Base-by-base conservation (phyloP, 2,888 invertebrate species). In the Zygogramma bicolorata region DNA sequence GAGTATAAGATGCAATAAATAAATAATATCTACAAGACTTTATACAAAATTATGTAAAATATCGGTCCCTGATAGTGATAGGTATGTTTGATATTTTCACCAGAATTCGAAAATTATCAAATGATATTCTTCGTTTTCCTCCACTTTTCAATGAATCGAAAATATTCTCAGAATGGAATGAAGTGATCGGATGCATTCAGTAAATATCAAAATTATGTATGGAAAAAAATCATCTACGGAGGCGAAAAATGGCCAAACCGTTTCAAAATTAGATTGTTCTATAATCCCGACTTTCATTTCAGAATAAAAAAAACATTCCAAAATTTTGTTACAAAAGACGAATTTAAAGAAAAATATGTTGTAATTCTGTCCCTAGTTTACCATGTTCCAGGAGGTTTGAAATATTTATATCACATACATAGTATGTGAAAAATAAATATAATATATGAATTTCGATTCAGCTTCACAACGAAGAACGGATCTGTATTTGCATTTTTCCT, bases 1-100 rank as follows among this genome's bases (percentile, higher is more conserved):
- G 87, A 87, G 87, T 86, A 86, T 85, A 86, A 87, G 87, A 87
- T 86, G 86, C 85, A 84, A 86, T 86, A 86, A 87, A 86, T 86
- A 86, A 87, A 84, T 86, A 85, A 85, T 85, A 84, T 87, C 85
- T 87, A 87, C 86, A 87, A 85, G 85, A 84, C 84, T 87, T 87
- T 86, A 85, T 86, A 86, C 86, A 86, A 83, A 83, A 83, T 83
- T 82, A 84, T 84, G 81, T 81, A 84, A 84, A 84, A 82, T 79
- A 81, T 85, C 85, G 86, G 86, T 86, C 86, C 86, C 86, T 86
- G 86, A 86, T 85, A 81, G 84, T 81, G 78, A 77, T 79, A 78
- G 80, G 80, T 80, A 81, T 76, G 70, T 49, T 20, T 27, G 8
- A 57, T 65, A 75, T 79, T 79, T 80, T 76, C 78, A 81, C 79